These are phyloP conservation scores for Matsumyia berberina DNA, from an alignment of 2,888 invertebrate genomes.

Conservation along the genomic window DNA sequence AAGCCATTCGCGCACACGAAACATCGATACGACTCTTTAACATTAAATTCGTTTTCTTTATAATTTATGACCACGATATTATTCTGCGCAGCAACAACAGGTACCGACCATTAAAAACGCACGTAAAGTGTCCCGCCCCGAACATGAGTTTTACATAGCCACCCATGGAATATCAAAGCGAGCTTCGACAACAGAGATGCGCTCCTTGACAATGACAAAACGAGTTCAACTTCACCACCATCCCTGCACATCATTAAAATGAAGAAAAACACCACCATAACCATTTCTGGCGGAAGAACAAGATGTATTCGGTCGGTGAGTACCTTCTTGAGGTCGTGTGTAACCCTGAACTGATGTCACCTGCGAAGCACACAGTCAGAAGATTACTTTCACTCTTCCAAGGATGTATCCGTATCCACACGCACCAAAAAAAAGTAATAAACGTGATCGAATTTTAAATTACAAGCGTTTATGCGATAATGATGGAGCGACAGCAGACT, in stretches of 20 bases:
- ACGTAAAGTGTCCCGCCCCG: constrained; percentile 11
- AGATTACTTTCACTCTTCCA: constrained; percentile 27
- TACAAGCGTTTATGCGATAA: constrained; percentile 45
- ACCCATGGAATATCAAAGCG: constrained; percentile 1
- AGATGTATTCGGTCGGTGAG: neutral
- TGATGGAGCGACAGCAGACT: neutral
- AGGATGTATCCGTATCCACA: neutral
- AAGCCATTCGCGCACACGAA: constrained; percentile 28
- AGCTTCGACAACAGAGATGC: neutral
- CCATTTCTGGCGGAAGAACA: constrained; percentile 10
- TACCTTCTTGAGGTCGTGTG: neutral
- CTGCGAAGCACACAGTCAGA: neutral
- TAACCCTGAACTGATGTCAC: constrained; percentile 35
- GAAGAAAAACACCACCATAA: neutral
- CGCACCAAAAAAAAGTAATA: neutral
- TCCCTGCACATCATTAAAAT: constrained; percentile 14
- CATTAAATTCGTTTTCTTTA: constrained; percentile 25
- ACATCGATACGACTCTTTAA: constrained; percentile 19
- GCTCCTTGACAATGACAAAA: constrained; percentile 36
- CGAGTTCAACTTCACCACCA: neutral
- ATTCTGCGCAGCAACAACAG: constrained; percentile 8
- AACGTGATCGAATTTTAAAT: constrained; percentile 47
- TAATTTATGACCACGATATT: constrained; percentile 23
- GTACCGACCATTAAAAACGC: constrained; percentile 29
- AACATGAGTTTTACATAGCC: neutral